Base-by-base conservation (phyloP, 2,888 invertebrate genomes). In the Liodrosophila aerea region DNA sequence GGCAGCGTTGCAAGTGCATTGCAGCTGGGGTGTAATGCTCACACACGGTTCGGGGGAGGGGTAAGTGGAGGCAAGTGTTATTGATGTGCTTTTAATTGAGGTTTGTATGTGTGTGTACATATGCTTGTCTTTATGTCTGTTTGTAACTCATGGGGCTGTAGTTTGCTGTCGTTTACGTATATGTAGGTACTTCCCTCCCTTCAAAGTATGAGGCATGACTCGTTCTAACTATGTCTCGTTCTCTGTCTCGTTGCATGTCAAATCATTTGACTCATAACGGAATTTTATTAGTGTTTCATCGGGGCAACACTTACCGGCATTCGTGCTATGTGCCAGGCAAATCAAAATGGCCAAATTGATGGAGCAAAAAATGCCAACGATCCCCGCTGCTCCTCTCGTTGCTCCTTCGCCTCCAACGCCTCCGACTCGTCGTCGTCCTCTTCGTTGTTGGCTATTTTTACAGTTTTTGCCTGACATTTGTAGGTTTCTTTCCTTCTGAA, bases 41-140 rank as follows among this genome's bases (percentile, higher is more conserved):
- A n/a, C n/a, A n/a, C n/a, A n/a, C n/a, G n/a, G n/a, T n/a, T n/a
- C n/a, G n/a, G 37, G 18, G 12, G 1, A 2, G 13, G 18, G 29
- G 7, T 2, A 4, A 0, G 9, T 12, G 15, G 8, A 39, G 47
- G 44, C 36, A 53, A 61, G 34, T 66, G 67, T 81, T 84, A 84
- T 86, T 82, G 82, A 82, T 82, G 86, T 81, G 73, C 70, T 77
- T 82, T 82, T 82, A 82, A 82, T 82, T 82, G 82, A 73, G 80
- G 80, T 59, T 64, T 53, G 37, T 29, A 22, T 56, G 43, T 53
- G 34, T 27, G 13, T 30, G 11, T 39, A 15, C 27, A 7, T 37
- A 27, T 53, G 15, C 44, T 13, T 43, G 16, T 16, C 29, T 47
- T 16, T 36, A 15, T 39, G 8, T 51, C 12, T 31, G 44, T 52